Evolutionary conservation across 1,140 invertebrate species (phyloP), one percentile per base, ranked within the genome.

Genomic region (Diprion similis): DNA sequence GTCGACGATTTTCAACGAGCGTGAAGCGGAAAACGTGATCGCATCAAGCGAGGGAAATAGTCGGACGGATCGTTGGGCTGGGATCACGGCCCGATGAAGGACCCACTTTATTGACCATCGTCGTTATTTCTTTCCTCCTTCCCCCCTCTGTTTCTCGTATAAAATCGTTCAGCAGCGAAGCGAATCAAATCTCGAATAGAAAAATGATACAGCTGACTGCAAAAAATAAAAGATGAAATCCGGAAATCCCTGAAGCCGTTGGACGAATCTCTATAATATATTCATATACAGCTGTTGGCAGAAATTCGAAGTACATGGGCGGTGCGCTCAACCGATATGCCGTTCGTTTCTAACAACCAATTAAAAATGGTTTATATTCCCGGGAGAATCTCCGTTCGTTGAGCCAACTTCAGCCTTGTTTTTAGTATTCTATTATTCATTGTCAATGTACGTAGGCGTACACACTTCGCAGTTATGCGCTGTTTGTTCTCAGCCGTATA

Each of bases 311-410:
- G 24, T 6, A 59, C 51, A 59, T n/a, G n/a, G 11, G n/a, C 51
- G n/a, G 9, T 13, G 7, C 11, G 51, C 51, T 17, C 51, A 59
- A 9, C 51, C 8, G 51, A 59, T 59, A 59, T 59, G 11, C 3
- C n/a, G n/a, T n/a, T 59, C 51, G 51, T 64, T 68, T 7, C 18
- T 68, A 68, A 68, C 18, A 68, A n/a, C 11, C 66, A 68, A 68
- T 68, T 68, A 68, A 68, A 68, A 68, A 68, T 18, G 66, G 66
- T 68, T 68, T 68, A 68, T 18, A 68, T 19, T 68, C 15, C 66
- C 66, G 11, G 18, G 18, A 45, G 15, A 68, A 6, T 68, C 51
- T 13, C 11, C 11, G 51, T 15, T 59, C 51, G 11, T 3, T 13
- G 24, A 37, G 24, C 24, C 11, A 15, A 59, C 11, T 17, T 59